These are phyloP conservation scores for Syngnathus floridae DNA, from an alignment of 2,113 vertebrate genomes.

Conservation along the genomic window DNA sequence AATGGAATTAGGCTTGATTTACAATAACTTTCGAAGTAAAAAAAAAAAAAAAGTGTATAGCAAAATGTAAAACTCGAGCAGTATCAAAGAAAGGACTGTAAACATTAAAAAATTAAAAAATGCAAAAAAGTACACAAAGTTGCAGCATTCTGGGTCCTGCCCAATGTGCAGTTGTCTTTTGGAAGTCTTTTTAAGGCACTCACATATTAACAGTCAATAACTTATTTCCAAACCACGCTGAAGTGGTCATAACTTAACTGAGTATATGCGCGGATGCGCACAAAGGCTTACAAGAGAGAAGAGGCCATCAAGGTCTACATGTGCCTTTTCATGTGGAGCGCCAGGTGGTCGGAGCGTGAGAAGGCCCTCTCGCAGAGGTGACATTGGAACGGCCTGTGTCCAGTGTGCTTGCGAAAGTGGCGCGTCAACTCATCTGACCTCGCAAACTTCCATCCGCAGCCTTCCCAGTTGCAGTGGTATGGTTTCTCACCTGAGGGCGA, in stretches of 20 bases:
- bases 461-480: constrained; percentile 88
- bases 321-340: constrained; percentile 94
- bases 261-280: constrained; percentile 42
- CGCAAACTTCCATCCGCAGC: constrained; percentile 88
- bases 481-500: constrained; percentile 77
- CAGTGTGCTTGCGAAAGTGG: constrained; percentile 88
- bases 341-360: constrained; percentile 85
- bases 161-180: constrained; percentile 44
- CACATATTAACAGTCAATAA: constrained; percentile 52
- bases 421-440: constrained; percentile 84
- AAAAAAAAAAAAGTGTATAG: constrained; percentile 1
- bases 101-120: constrained; percentile 26
- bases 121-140: constrained; percentile 20
- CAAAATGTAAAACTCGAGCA: constrained; percentile 21
- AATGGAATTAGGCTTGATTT: background rate
- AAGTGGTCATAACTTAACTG: constrained; percentile 66
- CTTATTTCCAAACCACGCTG: constrained; percentile 49
- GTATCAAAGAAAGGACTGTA: constrained; percentile 49
- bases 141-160: constrained; percentile 68
- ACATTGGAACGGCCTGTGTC: constrained; percentile 85
- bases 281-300: constrained; percentile 3
- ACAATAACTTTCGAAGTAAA: background rate
- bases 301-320: constrained; percentile 58
- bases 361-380: constrained; percentile 87
- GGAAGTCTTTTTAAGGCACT: constrained; percentile 30